These are phyloP conservation scores for Amphiprion ocellaris DNA, from an alignment of 2,113 vertebrate species.

Conservation along the genomic window DNA sequence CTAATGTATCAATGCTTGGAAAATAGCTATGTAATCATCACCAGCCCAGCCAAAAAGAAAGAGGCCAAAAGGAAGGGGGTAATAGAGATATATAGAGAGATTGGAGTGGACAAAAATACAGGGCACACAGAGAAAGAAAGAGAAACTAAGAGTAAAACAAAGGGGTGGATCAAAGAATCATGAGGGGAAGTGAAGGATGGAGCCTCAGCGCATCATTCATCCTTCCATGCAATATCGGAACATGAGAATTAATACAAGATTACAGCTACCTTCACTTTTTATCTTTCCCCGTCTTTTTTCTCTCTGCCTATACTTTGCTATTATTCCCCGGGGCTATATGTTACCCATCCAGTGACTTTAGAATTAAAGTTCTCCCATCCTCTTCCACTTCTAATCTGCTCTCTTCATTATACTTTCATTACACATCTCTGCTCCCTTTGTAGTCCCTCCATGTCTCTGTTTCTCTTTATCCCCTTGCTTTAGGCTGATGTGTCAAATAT, in stretches of 20 bases:
- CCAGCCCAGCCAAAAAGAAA: constrained; percentile 49
- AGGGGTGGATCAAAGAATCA: constrained; percentile 62
- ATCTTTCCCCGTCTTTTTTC: constrained; percentile 30
- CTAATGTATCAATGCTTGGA: constrained; percentile 51
- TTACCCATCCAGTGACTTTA: constrained; percentile 76
- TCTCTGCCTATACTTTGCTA: constrained; percentile 53
- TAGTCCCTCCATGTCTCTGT: constrained; percentile 70
- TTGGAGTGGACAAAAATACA: constrained; percentile 51
- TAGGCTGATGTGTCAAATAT: constrained; percentile 69
- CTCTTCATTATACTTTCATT: constrained; percentile 83
- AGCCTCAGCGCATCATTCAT: constrained; percentile 47
- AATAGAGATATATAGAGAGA: constrained; percentile 55
- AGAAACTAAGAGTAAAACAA: constrained; percentile 41
- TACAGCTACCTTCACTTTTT: constrained; percentile 65
- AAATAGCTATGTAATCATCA: constrained; percentile 63
- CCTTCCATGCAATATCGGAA: constrained; percentile 24
- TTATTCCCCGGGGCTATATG: constrained; percentile 64
- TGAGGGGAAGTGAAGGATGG: constrained; percentile 33
- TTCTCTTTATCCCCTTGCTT: constrained; percentile 71
- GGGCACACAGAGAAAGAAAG: constrained; percentile 32
- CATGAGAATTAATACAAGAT: constrained; percentile 52
- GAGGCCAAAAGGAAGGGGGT: constrained; percentile 16
- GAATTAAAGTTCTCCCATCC: constrained; percentile 75
- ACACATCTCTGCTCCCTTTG: constrained; percentile 75
- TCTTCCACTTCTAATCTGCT: constrained; percentile 76